Percentiles rank a stretch among this genome's conserved stretches.
Conservation (phyloP, 2,888 invertebrate genomes). For the Drosophila greeni region DNA sequence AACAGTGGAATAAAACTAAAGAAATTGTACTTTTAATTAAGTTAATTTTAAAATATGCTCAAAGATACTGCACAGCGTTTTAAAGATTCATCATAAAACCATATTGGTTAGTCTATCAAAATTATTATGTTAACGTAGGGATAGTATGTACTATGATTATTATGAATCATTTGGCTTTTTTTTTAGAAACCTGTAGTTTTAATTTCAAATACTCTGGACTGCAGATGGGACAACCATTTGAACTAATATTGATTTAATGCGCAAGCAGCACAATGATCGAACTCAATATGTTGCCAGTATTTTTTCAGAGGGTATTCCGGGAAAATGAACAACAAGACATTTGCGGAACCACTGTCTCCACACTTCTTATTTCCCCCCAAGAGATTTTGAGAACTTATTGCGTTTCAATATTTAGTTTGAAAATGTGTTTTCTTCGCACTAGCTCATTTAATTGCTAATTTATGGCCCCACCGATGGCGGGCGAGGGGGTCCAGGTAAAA, state of each 20-base stretch:
- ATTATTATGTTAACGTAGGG: too few species aligned
- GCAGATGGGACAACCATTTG: not conserved
- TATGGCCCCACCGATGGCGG: conserved; percentile 49
- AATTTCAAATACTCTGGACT: not conserved
- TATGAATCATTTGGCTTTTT: not conserved
- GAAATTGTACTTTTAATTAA: not conserved
- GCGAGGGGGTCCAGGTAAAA: not conserved
- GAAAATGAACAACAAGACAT: not conserved
- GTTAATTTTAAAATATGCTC: not conserved
- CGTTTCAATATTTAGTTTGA: conserved; percentile 68
- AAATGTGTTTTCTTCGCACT: conserved; percentile 64
- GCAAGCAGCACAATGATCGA: not conserved
- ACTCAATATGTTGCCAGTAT: not conserved
- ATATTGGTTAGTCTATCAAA: too few species aligned
- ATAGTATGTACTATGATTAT: not conserved
- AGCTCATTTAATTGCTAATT: conserved; percentile 73
- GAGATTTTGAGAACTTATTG: conserved; percentile 58
- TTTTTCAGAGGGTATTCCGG: not conserved
- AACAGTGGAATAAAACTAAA: conserved; percentile 25
- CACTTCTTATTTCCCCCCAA: conserved; percentile 15
- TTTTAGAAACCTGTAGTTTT: not conserved
- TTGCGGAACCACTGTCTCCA: conserved; percentile 29
- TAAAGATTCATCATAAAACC: too few species aligned
- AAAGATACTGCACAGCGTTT: not conserved
- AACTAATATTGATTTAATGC: not conserved